Conservation (phyloP, 1,140 invertebrate species). For the Adoxophyes honmai region DNA sequence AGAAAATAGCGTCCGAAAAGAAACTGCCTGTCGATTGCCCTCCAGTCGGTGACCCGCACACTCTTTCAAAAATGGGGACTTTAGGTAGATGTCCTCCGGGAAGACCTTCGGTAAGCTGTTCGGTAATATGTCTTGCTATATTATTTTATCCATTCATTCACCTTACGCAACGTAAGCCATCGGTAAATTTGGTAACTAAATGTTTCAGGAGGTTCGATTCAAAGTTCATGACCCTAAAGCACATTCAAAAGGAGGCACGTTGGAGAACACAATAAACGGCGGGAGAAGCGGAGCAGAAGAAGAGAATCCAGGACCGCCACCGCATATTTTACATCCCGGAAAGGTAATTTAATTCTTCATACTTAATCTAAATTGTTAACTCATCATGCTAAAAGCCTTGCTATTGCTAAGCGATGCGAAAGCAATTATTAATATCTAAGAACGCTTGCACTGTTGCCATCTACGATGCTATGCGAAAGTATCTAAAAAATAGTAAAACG, state of each 20-base stretch:
- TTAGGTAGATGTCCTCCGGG: slow-evolving; percentile 66
- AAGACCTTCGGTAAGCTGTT: slow-evolving; percentile 63
- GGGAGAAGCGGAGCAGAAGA: slow-evolving; percentile 80
- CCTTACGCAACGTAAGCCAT: background rate
- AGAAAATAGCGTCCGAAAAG: slow-evolving; percentile 95
- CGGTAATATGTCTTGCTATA: slow-evolving; percentile 23
- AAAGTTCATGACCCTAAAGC: slow-evolving; percentile 95
- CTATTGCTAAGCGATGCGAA: slow-evolving; percentile 9
- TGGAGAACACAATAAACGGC: slow-evolving; percentile 94
- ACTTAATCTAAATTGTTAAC: background rate
- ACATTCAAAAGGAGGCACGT: slow-evolving; percentile 92
- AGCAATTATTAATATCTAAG: background rate
- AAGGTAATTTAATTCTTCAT: slow-evolving; percentile 75
- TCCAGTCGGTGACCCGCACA: slow-evolving; percentile 81
- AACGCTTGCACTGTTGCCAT: background rate
- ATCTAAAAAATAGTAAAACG: background rate
- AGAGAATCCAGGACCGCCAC: slow-evolving; percentile 81
- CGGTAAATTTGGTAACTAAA: background rate
- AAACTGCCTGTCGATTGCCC: slow-evolving; percentile 87
- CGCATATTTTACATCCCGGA: slow-evolving; percentile 87
- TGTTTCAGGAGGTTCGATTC: slow-evolving; percentile 92
- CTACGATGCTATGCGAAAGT: background rate
- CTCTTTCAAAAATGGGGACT: slow-evolving; percentile 76
- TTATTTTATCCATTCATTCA: slow-evolving; percentile 11
- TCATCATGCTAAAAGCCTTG: background rate